Evolutionary conservation across 1,140 invertebrate species (phyloP).

Genomic region (Parasteatoda tepidariorum): DNA sequence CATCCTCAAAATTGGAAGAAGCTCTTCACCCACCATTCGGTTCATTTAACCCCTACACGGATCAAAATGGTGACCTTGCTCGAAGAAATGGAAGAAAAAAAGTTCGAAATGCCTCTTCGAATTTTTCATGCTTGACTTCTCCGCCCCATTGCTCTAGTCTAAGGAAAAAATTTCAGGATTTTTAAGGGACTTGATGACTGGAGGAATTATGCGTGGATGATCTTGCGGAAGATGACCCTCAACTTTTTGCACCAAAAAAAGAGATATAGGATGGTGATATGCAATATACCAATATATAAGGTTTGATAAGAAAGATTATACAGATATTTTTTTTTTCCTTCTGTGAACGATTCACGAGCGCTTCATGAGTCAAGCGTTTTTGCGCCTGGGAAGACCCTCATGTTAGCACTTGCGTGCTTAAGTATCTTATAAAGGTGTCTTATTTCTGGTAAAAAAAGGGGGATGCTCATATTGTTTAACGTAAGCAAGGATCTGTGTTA

Average conservation of each 20-base stretch:
- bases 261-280: conserved; percentile 9
- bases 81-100: background rate
- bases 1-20: conserved; percentile 11
- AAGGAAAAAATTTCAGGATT: background rate
- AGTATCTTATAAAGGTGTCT: no score
- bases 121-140: conserved; percentile 22
- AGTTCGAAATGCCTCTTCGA: background rate
- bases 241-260: background rate
- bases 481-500: no score
- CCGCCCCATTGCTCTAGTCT: background rate
- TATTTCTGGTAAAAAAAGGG: no score
- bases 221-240: background rate
- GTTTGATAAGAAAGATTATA: background rate
- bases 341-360: background rate
- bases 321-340: background rate
- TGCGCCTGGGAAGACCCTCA: background rate
- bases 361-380: background rate
- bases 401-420: background rate
- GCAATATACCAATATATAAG: background rate
- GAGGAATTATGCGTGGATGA: conserved; percentile 20
- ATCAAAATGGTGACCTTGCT: conserved; percentile 24
- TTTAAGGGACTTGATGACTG: background rate
- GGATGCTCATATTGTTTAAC: no score
- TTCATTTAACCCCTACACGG: conserved; percentile 23
- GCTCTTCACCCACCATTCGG: conserved; percentile 13